Evolutionary conservation across 64 coral and sea anemone species (phyloP).

Genomic region (Astreopora myriophthalma): DNA sequence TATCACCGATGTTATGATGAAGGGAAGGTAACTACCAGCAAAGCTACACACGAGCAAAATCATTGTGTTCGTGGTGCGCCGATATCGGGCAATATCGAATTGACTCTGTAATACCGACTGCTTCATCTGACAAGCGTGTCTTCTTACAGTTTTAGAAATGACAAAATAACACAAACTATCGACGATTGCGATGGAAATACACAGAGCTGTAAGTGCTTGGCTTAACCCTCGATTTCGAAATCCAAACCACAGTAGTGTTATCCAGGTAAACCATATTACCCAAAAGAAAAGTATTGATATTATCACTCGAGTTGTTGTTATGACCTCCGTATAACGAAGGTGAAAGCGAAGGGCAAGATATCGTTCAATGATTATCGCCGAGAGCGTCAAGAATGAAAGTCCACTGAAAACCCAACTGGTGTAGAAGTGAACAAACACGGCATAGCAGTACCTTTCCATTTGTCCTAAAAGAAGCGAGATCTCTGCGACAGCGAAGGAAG

Average conservation of each 20-base stretch:
- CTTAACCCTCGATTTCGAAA: not conserved
- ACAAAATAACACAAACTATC: not conserved
- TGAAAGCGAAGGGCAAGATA: slow-evolving; percentile 73
- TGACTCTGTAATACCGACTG: too few species aligned
- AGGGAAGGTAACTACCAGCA: not conserved
- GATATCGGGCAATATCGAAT: not conserved
- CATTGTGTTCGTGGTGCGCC: slow-evolving; percentile 7
- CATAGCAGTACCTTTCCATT: slow-evolving; percentile 28
- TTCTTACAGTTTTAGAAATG: slow-evolving; percentile 6
- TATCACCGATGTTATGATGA: not conserved
- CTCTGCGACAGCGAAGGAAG: slow-evolving; percentile 37
- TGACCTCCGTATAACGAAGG: slow-evolving; percentile 64
- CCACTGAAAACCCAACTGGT: slow-evolving; percentile 72
- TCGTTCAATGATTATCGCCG: slow-evolving; percentile 72
- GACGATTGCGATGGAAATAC: too few species aligned
- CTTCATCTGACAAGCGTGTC: not conserved
- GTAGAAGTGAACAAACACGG: slow-evolving; percentile 56
- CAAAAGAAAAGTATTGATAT: slow-evolving; percentile 46
- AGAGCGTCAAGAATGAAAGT: slow-evolving; percentile 79
- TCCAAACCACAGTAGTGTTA: slow-evolving; percentile 7
- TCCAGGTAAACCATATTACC: not conserved
- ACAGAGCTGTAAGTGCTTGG: not conserved
- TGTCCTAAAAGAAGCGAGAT: slow-evolving; percentile 16
- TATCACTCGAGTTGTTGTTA: slow-evolving; percentile 48
- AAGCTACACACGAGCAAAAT: not conserved